Evolutionary conservation across 1,140 invertebrate species (phyloP).

Genomic region (Neodiprion lecontei): DNA sequence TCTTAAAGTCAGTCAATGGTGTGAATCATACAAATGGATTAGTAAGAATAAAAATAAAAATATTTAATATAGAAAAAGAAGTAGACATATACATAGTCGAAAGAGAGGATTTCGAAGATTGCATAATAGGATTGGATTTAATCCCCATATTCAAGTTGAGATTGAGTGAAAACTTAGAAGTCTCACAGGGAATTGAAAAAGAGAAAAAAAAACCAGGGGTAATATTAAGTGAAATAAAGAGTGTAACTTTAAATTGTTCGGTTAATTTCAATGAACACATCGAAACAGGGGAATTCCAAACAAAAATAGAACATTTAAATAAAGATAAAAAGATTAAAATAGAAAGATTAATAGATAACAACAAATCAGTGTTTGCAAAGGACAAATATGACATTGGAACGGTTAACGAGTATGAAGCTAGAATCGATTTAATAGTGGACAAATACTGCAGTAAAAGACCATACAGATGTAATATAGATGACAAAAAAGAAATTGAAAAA

Average conservation of each 20-base stretch:
- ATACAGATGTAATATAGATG: constrained; percentile 45
- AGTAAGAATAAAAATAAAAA: constrained; percentile 34
- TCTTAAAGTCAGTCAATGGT: constrained; percentile 38
- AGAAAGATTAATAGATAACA: constrained; percentile 34
- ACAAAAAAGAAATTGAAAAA: constrained; percentile 49
- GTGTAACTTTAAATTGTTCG: too few relatives aligned
- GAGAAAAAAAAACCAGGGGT: background rate
- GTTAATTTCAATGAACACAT: constrained; percentile 47
- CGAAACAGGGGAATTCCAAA: constrained; percentile 36
- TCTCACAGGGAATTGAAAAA: constrained; percentile 22
- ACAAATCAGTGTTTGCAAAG: constrained; percentile 48
- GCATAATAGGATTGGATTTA: constrained; percentile 30
- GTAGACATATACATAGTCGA: constrained; percentile 29
- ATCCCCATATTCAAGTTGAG: constrained; percentile 30
- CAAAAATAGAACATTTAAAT: constrained; percentile 37
- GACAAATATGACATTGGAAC: constrained; percentile 47
- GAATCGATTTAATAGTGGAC: constrained; percentile 45
- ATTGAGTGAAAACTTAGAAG: constrained; percentile 30
- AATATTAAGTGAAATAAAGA: background rate
- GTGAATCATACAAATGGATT: constrained; percentile 35
- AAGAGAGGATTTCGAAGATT: constrained; percentile 28
- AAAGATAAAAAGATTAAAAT: constrained; percentile 37
- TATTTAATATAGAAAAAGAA: constrained; percentile 26
- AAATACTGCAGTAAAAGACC: constrained; percentile 48
- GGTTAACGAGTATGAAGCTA: constrained; percentile 34